phyloP scores from a whole-genome alignment of 1,140 invertebrate genomes.

The Ylistrum balloti region DNA sequence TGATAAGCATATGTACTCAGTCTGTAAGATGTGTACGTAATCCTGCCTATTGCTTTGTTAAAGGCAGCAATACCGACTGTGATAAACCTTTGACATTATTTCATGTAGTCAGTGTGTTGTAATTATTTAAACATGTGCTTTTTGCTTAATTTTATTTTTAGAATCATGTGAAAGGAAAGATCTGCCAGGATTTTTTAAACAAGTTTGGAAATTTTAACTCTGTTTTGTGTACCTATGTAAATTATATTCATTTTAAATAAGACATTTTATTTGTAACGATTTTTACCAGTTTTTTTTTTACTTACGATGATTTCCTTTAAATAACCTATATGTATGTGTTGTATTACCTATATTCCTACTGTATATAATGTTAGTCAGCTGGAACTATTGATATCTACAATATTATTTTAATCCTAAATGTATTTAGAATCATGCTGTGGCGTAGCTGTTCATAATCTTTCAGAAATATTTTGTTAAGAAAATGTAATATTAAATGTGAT shows the following conservation, averaged over 20 bases:
- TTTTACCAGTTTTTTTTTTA: no score
- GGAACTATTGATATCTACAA: no score
- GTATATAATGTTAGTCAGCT: no score
- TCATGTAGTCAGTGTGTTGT: background rate
- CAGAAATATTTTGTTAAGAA: conserved; percentile 28
- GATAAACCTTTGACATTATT: conserved; percentile 13
- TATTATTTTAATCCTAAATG: no score
- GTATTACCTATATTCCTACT: no score
- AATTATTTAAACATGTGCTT: background rate
- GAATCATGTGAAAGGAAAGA: background rate
- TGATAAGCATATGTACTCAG: no score
- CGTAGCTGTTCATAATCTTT: conserved; percentile 4
- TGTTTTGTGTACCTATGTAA: no score
- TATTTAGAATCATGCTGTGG: background rate
- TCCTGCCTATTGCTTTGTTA: background rate
- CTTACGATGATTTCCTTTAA: no score
- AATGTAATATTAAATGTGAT: background rate
- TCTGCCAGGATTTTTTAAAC: background rate
- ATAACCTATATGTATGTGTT: no score
- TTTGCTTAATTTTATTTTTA: background rate
- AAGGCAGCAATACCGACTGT: conserved; percentile 18
- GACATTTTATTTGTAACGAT: no score
- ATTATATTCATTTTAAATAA: no score
- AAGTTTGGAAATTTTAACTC: no score
- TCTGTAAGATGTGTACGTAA: background rate